Conservation (phyloP, 2,888 invertebrate genomes). For the Ramazzottius varieornatus region DNA sequence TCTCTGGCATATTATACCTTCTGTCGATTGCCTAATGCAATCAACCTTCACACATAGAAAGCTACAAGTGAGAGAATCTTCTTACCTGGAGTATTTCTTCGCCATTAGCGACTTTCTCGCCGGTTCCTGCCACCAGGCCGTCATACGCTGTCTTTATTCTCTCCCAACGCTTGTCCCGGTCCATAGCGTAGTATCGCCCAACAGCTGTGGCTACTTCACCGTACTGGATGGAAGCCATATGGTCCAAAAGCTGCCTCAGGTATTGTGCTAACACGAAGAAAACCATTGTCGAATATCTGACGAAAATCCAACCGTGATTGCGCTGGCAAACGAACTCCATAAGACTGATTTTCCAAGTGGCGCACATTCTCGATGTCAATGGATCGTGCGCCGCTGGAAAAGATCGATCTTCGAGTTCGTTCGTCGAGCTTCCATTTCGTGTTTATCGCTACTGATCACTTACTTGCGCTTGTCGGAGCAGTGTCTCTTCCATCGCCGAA, state of each 20-base stretch:
- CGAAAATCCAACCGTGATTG: too few species aligned
- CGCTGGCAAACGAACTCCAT: too few species aligned
- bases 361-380: too few species aligned
- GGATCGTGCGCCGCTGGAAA: too few species aligned
- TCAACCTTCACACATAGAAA: not conserved
- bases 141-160: constrained; percentile 22
- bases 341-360: too few species aligned
- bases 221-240: constrained; percentile 11
- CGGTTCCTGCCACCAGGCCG: constrained; percentile 21
- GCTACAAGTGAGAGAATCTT: not conserved
- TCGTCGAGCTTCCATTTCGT: too few species aligned
- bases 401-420: constrained; percentile 10
- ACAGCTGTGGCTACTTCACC: constrained; percentile 20
- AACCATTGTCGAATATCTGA: not conserved
- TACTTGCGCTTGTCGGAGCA: constrained; percentile 20
- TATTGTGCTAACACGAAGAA: constrained; percentile 13
- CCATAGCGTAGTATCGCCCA: constrained; percentile 26
- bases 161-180: constrained; percentile 21
- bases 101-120: constrained; percentile 13
- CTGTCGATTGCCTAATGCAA: not conserved
- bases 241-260: constrained; percentile 16
- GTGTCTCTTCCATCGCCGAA: constrained; percentile 25
- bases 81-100: not conserved
- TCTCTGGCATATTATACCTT: constrained; percentile 14
- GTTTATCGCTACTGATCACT: constrained; percentile 9